Evolutionary conservation across 1,140 invertebrate species (phyloP).

Genomic region (Octopus sinensis): DNA sequence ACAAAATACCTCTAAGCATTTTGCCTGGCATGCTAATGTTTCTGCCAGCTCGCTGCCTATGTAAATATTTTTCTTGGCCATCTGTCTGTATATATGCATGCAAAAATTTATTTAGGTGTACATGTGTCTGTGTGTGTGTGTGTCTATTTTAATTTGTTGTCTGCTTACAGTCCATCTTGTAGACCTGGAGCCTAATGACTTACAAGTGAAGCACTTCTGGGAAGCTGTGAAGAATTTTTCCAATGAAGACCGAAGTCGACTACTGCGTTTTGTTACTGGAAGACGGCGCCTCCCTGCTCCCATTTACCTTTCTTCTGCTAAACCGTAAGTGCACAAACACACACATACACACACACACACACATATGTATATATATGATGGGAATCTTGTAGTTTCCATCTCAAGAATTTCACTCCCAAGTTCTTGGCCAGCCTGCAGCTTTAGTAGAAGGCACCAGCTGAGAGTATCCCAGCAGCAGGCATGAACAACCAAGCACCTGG

Average conservation of each 20-base stretch:
- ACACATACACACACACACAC: neutral
- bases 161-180: slow-evolving; percentile 50
- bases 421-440: too few species aligned
- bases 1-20: too few species aligned
- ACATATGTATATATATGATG: too few species aligned
- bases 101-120: neutral
- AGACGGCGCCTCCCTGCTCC: slow-evolving; percentile 52
- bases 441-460: too few species aligned
- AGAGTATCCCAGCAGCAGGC: too few species aligned
- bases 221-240: slow-evolving; percentile 53
- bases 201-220: slow-evolving; percentile 55
- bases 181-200: slow-evolving; percentile 50
- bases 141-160: neutral
- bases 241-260: slow-evolving; percentile 55
- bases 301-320: slow-evolving; percentile 50
- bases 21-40: too few species aligned
- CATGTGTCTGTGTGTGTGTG: neutral
- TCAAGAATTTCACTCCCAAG: too few species aligned
- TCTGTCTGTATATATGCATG: neutral
- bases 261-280: slow-evolving; percentile 56
- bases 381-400: too few species aligned
- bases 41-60: too few species aligned
- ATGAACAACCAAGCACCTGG: too few species aligned
- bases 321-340: slow-evolving; percentile 39
- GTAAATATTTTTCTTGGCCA: too few species aligned